Conservation (phyloP, 2,797 vertebrate species). For the Antennarius maculatus region DNA sequence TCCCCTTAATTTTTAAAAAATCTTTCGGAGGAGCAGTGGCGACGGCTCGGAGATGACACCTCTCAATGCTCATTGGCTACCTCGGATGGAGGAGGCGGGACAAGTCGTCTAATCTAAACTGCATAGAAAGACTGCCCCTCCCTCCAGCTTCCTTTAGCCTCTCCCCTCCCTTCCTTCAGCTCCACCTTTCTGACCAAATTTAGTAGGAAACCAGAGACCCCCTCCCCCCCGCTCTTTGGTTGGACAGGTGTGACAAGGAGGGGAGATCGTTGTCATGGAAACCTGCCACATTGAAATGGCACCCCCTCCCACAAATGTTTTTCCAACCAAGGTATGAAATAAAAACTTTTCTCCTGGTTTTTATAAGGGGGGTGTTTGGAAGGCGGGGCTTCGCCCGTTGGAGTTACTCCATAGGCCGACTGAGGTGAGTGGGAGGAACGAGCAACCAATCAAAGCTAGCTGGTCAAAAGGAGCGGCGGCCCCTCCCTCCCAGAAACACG, state of each 20-base stretch:
- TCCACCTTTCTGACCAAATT: conserved; percentile 55
- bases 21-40: conserved; percentile 51
- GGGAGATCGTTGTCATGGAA: conserved; percentile 37
- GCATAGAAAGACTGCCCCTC: conserved; percentile 78
- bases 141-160: conserved; percentile 39
- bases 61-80: conserved; percentile 49
- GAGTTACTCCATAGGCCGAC: conserved; percentile 44
- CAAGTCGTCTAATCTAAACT: conserved; percentile 71
- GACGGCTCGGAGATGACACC: conserved; percentile 30
- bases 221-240: conserved; percentile 55
- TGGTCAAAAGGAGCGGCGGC: conserved; percentile 24
- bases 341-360: neutral
- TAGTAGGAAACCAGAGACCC: conserved; percentile 31
- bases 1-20: conserved; percentile 59
- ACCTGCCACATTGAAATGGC: conserved; percentile 34
- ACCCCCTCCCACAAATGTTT: neutral
- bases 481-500: conserved; percentile 34
- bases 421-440: conserved; percentile 53
- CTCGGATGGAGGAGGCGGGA: conserved; percentile 45
- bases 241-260: conserved; percentile 40
- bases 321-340: conserved; percentile 12
- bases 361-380: neutral
- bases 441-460: conserved; percentile 46
- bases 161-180: conserved; percentile 20
- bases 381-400: conserved; percentile 14